Evolutionary conservation across 2,888 invertebrate species (phyloP), one percentile per base, ranked within the genome.

Genomic region (Cheilosia variabilis): DNA sequence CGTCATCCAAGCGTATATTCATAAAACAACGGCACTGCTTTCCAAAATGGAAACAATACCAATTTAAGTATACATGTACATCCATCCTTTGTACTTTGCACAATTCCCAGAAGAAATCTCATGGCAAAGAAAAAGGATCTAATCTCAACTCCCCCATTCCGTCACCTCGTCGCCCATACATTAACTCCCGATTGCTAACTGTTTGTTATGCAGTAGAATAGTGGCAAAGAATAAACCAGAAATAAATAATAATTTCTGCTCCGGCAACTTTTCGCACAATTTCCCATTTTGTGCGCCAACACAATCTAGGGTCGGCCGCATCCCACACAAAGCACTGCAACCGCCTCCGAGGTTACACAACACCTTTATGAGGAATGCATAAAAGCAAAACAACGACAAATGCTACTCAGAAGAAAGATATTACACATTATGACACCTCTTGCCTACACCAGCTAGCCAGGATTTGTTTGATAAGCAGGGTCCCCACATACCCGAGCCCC

Each of bases 221-320:
- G 27, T 27, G 37, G 50, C 53, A 47, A 62, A 19, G 52, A 62
- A 60, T 66, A 58, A 65, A 43, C 58, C 31, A 45, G 65, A 55
- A 79, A 73, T 75, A 69, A 80, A 75, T 80, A 73, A 80, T 80
- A 80, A 73, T 80, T 80, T 68, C 68, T 50, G 50, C 80, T 63
- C 73, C 10, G 27, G 55, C 22, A 73, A 73, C 41, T 73, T 75
- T 68, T 80, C 80, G 68, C 73, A 80, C 73, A 73, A 80, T 80
- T 80, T 73, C 45, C 72, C 80, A 80, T 73, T 80, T 72, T 55
- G 52, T 62, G 10, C 41, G n/a, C 45, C 66, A 65, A 71, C 65
- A 47, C 24, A 71, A 57, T 57, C 24, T 41, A 27, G 15, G 77
- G 77, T 65, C 31, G 34, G 19, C 79, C 72, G 63, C 68, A 63